Conservation (phyloP, 2,888 invertebrate species). For the Ashinkailepas kermadecensis region DNA sequence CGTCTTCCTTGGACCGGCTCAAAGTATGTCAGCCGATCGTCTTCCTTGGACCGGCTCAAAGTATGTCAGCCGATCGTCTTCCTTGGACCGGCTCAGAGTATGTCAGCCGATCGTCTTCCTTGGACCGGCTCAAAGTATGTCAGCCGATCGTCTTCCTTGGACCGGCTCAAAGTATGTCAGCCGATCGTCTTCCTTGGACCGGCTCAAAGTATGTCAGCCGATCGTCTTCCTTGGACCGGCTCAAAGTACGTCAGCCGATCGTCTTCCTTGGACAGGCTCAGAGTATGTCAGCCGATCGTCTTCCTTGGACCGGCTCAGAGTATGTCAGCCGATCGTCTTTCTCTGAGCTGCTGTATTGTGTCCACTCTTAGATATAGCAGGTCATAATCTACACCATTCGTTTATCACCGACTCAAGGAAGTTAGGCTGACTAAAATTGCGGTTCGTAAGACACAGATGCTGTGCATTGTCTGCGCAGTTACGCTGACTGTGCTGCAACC, state of each 20-base stretch:
- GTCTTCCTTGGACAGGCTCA: slow-evolving; percentile 43
- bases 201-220: slow-evolving; percentile 37
- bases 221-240: slow-evolving; percentile 41
- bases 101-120: neutral
- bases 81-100: slow-evolving; percentile 45
- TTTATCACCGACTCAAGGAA: too few species aligned
- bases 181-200: slow-evolving; percentile 41
- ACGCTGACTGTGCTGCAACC: too few species aligned
- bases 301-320: slow-evolving; percentile 45
- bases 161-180: slow-evolving; percentile 41
- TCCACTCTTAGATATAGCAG: too few species aligned
- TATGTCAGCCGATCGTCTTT: neutral
- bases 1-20: slow-evolving; percentile 41
- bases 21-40: slow-evolving; percentile 37
- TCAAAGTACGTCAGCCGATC: slow-evolving; percentile 37
- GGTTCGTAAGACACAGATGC: too few species aligned
- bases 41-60: slow-evolving; percentile 44
- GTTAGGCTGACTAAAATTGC: too few species aligned
- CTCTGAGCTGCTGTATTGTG: too few species aligned
- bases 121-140: slow-evolving; percentile 44
- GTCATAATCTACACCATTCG: too few species aligned
- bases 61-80: slow-evolving; percentile 31
- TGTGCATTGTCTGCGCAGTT: too few species aligned
- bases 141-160: slow-evolving; percentile 37
- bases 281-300: slow-evolving; percentile 35